Base-by-base conservation (phyloP, 2,797 vertebrate genomes). In the Thalassophryne amazonica region DNA sequence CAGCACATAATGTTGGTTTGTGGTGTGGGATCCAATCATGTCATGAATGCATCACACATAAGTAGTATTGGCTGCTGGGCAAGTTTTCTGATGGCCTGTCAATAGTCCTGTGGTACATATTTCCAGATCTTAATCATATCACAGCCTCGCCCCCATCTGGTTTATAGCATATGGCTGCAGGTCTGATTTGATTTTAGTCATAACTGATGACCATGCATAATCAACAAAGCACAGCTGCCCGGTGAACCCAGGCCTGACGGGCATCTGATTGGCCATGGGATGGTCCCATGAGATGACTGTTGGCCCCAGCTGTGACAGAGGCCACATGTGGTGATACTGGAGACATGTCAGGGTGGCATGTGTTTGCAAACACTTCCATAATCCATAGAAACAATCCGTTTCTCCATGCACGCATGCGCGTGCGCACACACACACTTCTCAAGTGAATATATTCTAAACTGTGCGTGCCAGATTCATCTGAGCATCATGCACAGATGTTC, bases 291-390 rank as follows among this genome's bases (percentile, higher is more conserved):
- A 30, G 16, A 27, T 4, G 24, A 25, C 6, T 5, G 49, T 61
- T 39, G 50, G 46, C 14, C 28, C 55, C 70, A 57, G 61, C 58
- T 74, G 69, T 42, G 67, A 37, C 55, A 3, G 13, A 38, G 58
- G 60, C 48, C 69, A 53, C 71, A 67, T 69, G 69, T 78, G 69
- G 46, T 2, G 8, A 49, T 20, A 47, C 22, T 54, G 49, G 36
- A 51, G 43, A 53, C 17, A 32, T 45, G 39, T 34, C 37, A 45
- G 32, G 50, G 48, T 34, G 30, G 56, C 12, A 31, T 47, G 56
- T 73, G 51, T 87, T 76, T 78, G 70, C 63, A 79, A 78, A 84
- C 70, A 62, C 43, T 70, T 42, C 5, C 12, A 35, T 76, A 66
- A 76, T 74, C 55, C 52, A 46, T 27, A 12, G 36, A 60, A 31